Conservation (phyloP, 2,888 invertebrate species). For the Andrena marginata region DNA sequence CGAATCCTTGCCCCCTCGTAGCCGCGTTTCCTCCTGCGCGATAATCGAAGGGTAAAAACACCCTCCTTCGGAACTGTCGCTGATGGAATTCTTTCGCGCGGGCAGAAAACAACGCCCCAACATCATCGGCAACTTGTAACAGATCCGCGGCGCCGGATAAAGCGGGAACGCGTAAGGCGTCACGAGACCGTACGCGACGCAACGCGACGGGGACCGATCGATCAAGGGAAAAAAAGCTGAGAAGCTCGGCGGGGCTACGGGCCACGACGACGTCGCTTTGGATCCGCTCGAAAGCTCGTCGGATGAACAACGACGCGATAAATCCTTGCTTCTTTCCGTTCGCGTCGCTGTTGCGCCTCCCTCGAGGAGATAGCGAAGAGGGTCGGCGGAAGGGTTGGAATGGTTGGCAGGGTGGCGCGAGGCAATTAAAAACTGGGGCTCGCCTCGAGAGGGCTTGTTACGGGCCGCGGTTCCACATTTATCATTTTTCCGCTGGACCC, state of each 20-base stretch:
- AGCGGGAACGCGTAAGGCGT: constrained; percentile 20
- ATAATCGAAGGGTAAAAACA: constrained; percentile 12
- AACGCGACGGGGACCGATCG: constrained; percentile 13
- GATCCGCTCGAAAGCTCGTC: constrained; percentile 71
- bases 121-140: constrained; percentile 21
- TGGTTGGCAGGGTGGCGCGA: constrained; percentile 44
- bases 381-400: constrained; percentile 32
- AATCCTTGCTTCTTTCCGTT: constrained; percentile 74
- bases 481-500: constrained; percentile 80
- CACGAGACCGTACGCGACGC: neutral
- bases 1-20: neutral
- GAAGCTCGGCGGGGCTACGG: neutral
- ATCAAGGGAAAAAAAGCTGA: constrained; percentile 4
- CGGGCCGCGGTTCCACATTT: constrained; percentile 80
- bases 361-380: constrained; percentile 28
- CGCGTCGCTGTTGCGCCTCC: constrained; percentile 11
- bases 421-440: constrained; percentile 72
- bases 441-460: constrained; percentile 81
- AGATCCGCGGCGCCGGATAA: constrained; percentile 26
- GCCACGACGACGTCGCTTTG: neutral
- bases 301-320: constrained; percentile 83
- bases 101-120: constrained; percentile 6
- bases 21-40: neutral
- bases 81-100: constrained; percentile 5
- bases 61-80: neutral